Evolutionary conservation across 2,113 vertebrate genomes (phyloP).

Genomic region (Carlito syrichta): DNA sequence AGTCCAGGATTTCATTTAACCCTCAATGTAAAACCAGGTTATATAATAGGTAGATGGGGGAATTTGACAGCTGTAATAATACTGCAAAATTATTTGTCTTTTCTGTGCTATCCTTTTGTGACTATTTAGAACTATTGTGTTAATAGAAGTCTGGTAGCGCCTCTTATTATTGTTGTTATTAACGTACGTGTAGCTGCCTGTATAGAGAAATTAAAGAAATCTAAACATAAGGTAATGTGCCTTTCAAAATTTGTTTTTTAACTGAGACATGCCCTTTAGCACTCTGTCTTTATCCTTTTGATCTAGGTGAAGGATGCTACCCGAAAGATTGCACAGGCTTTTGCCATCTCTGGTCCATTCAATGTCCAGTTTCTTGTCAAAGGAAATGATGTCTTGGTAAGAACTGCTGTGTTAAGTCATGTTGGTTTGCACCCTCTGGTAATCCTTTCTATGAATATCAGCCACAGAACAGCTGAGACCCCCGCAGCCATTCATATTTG

Average conservation of each 20-base stretch:
- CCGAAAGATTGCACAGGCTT: constrained; percentile 92
- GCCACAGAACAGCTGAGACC: background rate
- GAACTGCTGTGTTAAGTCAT: constrained; percentile 31
- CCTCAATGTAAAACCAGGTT: background rate
- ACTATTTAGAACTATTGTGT: constrained; percentile 12
- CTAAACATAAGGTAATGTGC: background rate
- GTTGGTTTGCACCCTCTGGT: background rate
- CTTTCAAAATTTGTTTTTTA: background rate
- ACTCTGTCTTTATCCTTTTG: constrained; percentile 31
- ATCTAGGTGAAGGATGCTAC: constrained; percentile 91
- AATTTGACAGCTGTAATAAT: background rate
- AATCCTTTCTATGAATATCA: background rate
- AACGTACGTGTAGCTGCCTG: background rate
- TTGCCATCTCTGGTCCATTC: constrained; percentile 96
- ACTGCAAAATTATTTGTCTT: background rate
- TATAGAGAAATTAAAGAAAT: constrained; percentile 2
- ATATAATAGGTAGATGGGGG: background rate
- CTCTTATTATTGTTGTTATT: background rate
- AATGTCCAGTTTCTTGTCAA: constrained; percentile 96
- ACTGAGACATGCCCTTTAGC: background rate
- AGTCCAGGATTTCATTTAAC: background rate
- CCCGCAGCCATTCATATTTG: background rate
- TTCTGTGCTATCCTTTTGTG: background rate
- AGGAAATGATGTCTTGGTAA: constrained; percentile 96
- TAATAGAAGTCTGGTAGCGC: background rate